Evolutionary conservation across 2,797 vertebrate genomes (phyloP).

Genomic region (Monodelphis domestica): DNA sequence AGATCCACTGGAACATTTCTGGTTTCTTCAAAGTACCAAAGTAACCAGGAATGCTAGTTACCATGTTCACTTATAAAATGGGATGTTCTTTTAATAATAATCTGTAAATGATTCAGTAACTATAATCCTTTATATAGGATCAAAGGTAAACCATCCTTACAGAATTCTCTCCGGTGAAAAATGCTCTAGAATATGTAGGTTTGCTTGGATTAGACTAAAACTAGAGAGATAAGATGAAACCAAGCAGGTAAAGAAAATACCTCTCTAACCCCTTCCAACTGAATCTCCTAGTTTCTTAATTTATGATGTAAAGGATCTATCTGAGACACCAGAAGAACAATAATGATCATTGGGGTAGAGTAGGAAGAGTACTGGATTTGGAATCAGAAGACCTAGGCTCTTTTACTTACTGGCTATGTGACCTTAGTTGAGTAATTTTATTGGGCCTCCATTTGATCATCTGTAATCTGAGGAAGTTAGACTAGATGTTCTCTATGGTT

Average conservation of each 20-base stretch:
- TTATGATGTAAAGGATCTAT: neutral
- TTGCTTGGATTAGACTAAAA: neutral
- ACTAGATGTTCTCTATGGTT: neutral
- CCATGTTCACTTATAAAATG: neutral
- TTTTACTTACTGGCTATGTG: neutral
- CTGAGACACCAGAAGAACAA: neutral
- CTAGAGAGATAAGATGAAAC: neutral
- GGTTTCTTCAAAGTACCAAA: neutral
- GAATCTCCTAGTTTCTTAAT: neutral
- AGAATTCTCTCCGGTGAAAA: neutral
- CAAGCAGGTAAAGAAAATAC: neutral
- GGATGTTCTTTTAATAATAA: fast-evolving
- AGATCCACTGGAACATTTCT: neutral
- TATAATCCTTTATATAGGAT: neutral
- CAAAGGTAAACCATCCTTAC: neutral
- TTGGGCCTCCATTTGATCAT: neutral
- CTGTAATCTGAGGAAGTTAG: neutral
- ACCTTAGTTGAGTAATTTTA: neutral
- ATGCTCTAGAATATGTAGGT: neutral
- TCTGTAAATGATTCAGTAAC: too few relatives aligned
- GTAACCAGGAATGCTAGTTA: neutral
- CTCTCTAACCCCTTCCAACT: neutral
- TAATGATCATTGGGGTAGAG: neutral
- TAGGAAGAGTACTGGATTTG: neutral
- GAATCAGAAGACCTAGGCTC: neutral